Conservation (phyloP, 2,113 vertebrate species). For the Merops nubicus region DNA sequence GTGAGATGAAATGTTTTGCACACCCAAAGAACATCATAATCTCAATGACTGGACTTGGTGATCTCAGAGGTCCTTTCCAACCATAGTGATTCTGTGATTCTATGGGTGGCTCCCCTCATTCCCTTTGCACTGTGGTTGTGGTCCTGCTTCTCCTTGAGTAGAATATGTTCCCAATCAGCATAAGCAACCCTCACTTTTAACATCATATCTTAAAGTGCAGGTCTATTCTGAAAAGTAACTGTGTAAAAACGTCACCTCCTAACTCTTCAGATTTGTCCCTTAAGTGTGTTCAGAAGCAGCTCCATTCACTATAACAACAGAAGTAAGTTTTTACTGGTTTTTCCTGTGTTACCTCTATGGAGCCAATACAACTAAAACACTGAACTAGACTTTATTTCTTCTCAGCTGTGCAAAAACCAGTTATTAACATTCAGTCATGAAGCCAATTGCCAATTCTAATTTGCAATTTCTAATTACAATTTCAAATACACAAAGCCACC, state of each 20-base stretch:
- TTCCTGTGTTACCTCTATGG: not conserved
- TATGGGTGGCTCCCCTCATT: not conserved
- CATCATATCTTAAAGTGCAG: not conserved
- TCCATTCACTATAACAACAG: not conserved
- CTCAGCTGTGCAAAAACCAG: not conserved
- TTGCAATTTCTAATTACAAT: constrained; percentile 30
- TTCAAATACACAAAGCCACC: not conserved
- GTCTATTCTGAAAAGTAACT: not conserved
- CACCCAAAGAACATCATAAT: no score
- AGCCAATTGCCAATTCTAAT: not conserved
- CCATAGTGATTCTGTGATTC: no score
- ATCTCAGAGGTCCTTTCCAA: no score
- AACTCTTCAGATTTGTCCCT: constrained; percentile 14
- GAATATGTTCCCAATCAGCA: not conserved
- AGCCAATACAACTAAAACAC: not conserved
- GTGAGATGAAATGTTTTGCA: no score
- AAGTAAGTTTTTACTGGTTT: constrained; percentile 2
- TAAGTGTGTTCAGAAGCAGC: not conserved
- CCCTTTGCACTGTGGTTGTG: not conserved
- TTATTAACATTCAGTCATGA: not conserved
- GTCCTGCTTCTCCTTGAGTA: not conserved
- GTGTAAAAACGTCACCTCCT: not conserved
- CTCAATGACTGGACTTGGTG: no score
- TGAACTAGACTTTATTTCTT: not conserved
- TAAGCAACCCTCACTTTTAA: not conserved